Evolutionary conservation across 2,113 vertebrate genomes (phyloP).

Genomic region (Arenaria interpres): DNA sequence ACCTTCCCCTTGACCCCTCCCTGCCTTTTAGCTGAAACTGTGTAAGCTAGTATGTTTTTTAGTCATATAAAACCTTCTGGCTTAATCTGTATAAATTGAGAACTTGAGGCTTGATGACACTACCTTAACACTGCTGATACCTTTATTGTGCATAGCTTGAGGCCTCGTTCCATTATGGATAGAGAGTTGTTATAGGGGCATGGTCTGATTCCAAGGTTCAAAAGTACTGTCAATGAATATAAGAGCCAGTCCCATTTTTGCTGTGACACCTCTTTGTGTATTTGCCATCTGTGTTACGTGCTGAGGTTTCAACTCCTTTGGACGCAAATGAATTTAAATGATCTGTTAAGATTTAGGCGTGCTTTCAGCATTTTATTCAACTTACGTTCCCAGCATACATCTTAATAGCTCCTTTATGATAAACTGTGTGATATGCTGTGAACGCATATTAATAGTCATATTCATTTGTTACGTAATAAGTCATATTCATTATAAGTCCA

Average conservation of each 20-base stretch:
- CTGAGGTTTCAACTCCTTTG: not conserved
- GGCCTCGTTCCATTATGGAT: not conserved
- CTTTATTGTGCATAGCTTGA: not conserved
- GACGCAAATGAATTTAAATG: not conserved
- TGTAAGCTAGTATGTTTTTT: fast-evolving
- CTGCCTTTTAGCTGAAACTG: not conserved
- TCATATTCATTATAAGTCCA: not conserved
- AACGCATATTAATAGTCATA: not conserved
- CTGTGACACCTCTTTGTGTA: not conserved
- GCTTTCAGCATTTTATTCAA: not conserved
- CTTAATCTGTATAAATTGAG: not conserved
- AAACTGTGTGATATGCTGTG: not conserved
- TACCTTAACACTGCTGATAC: not conserved
- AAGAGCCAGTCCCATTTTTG: not conserved
- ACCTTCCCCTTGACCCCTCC: too few species aligned
- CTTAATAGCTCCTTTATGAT: not conserved
- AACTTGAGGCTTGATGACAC: not conserved
- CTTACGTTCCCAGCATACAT: not conserved
- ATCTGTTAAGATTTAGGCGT: not conserved
- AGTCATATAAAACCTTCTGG: not conserved
- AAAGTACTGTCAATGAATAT: not conserved
- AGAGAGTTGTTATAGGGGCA: not conserved
- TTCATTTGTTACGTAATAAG: not conserved
- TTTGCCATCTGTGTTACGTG: not conserved
- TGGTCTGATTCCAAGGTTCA: not conserved